phyloP scores from a whole-genome alignment of 1,140 invertebrate species.

The Hyles euphorbiae region DNA sequence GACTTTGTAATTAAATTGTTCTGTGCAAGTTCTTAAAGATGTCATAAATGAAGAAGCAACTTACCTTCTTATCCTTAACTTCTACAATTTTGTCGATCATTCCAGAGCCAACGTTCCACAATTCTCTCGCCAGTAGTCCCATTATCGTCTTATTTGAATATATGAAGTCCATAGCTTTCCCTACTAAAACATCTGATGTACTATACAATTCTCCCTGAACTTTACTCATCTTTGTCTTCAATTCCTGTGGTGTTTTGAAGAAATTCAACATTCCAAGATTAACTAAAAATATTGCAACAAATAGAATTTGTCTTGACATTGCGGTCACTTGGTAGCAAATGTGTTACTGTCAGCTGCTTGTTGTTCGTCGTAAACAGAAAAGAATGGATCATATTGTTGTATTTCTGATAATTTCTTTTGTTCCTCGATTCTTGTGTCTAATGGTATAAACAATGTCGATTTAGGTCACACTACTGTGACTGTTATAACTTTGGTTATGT shows the following conservation, averaged over 20 bases:
- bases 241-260: conserved; percentile 38
- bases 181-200: conserved; percentile 43
- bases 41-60: conserved; percentile 7
- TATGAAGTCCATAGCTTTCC: conserved; percentile 57
- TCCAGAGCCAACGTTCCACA: conserved; percentile 55
- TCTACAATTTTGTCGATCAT: conserved; percentile 55
- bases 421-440: too few species aligned
- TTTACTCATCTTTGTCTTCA: conserved; percentile 37
- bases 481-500: too few species aligned
- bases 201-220: conserved; percentile 35
- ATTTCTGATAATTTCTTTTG: too few species aligned
- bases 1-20: too few species aligned
- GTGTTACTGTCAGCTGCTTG: not conserved
- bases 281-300: conserved; percentile 15
- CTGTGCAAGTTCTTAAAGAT: too few species aligned
- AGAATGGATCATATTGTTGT: not conserved
- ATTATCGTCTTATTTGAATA: conserved; percentile 58
- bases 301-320: conserved; percentile 18
- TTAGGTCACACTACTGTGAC: too few species aligned
- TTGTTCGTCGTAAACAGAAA: not conserved
- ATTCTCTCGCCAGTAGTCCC: conserved; percentile 49
- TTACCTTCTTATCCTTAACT: conserved; percentile 42
- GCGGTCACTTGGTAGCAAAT: conserved; percentile 7
- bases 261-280: conserved; percentile 17
- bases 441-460: too few species aligned